phyloP scores from a whole-genome alignment of 2,888 invertebrate genomes.

The Tetragonula carbonaria region DNA sequence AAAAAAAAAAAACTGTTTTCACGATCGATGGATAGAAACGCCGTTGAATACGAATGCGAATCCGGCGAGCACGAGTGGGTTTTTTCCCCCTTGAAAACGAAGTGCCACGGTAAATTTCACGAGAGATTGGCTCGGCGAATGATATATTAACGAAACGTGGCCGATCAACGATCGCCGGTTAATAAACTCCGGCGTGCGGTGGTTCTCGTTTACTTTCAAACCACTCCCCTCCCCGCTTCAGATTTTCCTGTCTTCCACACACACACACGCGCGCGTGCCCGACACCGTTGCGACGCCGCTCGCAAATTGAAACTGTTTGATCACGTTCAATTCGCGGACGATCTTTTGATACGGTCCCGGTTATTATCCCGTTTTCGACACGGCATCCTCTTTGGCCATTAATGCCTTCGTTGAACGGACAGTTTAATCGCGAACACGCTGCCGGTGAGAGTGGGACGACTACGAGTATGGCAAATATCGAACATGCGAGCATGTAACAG shows the following conservation, averaged over 20 bases:
- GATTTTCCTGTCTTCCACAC: too few relatives aligned
- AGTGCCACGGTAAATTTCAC: constrained; percentile 12
- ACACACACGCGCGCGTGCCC: too few relatives aligned
- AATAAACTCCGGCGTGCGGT: constrained; percentile 6
- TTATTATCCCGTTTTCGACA: neutral
- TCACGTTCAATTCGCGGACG: neutral
- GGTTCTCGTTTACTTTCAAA: neutral
- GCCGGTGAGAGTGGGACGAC: too few relatives aligned
- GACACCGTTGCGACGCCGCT: neutral
- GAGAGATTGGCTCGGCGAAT: constrained; percentile 1
- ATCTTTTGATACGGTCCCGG: neutral
- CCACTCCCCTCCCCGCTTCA: too few relatives aligned
- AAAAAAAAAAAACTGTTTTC: neutral
- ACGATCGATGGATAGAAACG: neutral
- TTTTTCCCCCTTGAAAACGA: neutral
- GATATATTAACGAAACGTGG: constrained; percentile 13
- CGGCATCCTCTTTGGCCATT: too few relatives aligned
- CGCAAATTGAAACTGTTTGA: constrained; percentile 12
- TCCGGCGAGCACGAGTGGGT: too few relatives aligned
- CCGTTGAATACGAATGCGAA: too few relatives aligned
- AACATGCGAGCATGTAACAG: too few relatives aligned
- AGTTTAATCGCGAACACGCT: too few relatives aligned
- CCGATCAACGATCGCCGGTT: constrained; percentile 9
- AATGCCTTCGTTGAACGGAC: too few relatives aligned
- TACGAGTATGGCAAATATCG: too few relatives aligned